These are phyloP conservation scores for Lagorchestes hirsutus DNA, from an alignment of 2,797 vertebrate genomes.

Conservation along the genomic window DNA sequence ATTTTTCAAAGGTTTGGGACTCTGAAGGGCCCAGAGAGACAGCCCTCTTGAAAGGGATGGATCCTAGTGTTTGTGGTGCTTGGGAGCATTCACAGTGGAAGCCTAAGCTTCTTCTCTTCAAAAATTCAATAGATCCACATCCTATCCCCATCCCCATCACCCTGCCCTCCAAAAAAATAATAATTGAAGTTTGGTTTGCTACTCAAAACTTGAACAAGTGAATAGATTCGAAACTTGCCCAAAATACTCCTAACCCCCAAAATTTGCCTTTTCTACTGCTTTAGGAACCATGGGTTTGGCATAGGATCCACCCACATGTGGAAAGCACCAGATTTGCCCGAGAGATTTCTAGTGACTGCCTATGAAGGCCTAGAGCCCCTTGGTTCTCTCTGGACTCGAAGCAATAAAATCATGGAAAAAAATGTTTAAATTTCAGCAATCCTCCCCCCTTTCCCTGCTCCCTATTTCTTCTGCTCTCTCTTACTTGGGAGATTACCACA, in stretches of 20 bases:
- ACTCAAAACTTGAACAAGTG: background rate
- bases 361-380: background rate
- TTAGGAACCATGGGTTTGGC: background rate
- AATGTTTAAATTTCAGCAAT: conserved; percentile 65
- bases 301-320: background rate
- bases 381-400: background rate
- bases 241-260: background rate
- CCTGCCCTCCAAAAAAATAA: background rate
- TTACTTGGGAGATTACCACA: conserved; percentile 65
- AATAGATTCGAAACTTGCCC: background rate
- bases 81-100: background rate
- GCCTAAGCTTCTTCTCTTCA: background rate
- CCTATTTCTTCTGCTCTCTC: conserved; percentile 56
- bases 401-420: conserved; percentile 2
- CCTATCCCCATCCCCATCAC: background rate
- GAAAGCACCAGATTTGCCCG: background rate
- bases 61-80: too few species aligned
- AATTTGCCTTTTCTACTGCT: background rate
- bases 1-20: background rate
- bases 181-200: background rate
- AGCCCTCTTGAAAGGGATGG: background rate
- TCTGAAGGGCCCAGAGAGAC: too few species aligned
- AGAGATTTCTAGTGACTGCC: background rate
- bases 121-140: background rate
- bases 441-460: background rate